These are phyloP conservation scores for Penaeus monodon DNA, from an alignment of 2,888 invertebrate species.

Conservation along the genomic window DNA sequence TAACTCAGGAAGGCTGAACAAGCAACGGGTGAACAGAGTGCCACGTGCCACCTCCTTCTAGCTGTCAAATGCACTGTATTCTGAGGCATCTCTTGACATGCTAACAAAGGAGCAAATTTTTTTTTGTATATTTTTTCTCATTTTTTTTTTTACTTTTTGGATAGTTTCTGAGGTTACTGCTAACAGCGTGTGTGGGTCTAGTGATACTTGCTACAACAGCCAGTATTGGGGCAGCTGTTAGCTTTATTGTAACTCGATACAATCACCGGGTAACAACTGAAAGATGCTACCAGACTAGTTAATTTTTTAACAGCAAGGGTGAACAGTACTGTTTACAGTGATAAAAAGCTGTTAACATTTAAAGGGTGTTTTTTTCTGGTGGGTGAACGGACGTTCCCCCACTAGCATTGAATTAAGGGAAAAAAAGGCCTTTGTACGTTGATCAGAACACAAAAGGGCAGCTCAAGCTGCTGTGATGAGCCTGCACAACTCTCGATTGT, in stretches of 20 bases:
- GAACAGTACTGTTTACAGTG: constrained; percentile 37
- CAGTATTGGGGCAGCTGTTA: constrained; percentile 10
- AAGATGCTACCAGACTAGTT: constrained; percentile 26
- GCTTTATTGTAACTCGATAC: constrained; percentile 34
- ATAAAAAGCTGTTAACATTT: constrained; percentile 21
- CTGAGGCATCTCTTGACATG: constrained; percentile 29
- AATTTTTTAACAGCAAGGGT: constrained; percentile 30
- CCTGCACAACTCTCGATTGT: constrained; percentile 28
- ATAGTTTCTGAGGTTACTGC: constrained; percentile 33
- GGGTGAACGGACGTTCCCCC: constrained; percentile 35
- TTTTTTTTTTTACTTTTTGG: too few species aligned
- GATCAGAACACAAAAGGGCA: constrained; percentile 33
- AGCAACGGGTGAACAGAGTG: background rate
- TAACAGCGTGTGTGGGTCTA: constrained; percentile 40
- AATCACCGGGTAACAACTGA: constrained; percentile 33
- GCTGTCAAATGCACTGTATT: constrained; percentile 33
- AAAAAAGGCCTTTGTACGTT: constrained; percentile 48
- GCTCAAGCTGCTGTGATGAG: constrained; percentile 32
- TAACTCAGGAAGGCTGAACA: background rate
- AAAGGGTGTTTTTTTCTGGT: constrained; percentile 13
- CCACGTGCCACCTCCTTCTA: background rate
- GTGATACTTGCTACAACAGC: constrained; percentile 33
- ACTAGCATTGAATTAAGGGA: constrained; percentile 18
- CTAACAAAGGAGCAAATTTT: constrained; percentile 25
- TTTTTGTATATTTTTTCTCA: background rate